These are phyloP conservation scores for Sylvietta virens DNA, from an alignment of 2,113 vertebrate genomes.

Conservation along the genomic window DNA sequence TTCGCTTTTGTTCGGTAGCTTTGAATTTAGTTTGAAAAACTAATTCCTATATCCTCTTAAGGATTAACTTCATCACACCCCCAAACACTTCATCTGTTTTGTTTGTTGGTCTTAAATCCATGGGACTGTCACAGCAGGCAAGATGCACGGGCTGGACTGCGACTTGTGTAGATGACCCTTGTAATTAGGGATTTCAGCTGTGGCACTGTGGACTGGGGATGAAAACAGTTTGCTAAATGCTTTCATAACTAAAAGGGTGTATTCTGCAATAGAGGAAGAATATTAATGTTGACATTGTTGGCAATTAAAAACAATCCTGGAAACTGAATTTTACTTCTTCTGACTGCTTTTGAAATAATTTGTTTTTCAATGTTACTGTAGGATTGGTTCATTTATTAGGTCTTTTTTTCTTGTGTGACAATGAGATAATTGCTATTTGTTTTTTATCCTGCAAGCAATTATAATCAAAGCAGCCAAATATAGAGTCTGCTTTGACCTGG, in stretches of 20 bases:
- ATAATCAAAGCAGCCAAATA: slow-evolving; percentile 33
- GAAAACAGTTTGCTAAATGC: slow-evolving; percentile 10
- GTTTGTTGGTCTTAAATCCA: not conserved
- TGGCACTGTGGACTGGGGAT: not conserved
- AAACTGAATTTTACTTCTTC: slow-evolving; percentile 1
- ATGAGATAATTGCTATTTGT: slow-evolving; percentile 60
- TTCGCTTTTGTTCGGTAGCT: not conserved
- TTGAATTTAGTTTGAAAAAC: slow-evolving; percentile 30
- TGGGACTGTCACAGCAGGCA: not conserved
- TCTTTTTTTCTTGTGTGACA: slow-evolving; percentile 20
- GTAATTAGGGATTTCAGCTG: slow-evolving; percentile 16
- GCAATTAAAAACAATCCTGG: slow-evolving; percentile 35
- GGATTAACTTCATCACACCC: slow-evolving; percentile 19
- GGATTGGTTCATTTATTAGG: slow-evolving; percentile 24
- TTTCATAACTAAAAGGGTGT: not conserved
- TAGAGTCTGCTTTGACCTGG: slow-evolving; percentile 18
- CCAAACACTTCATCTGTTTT: not conserved
- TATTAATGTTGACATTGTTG: slow-evolving; percentile 14
- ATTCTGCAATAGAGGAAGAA: not conserved
- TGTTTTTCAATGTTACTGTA: not conserved
- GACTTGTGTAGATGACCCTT: not conserved
- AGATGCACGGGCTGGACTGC: not conserved
- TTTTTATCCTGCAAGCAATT: slow-evolving; percentile 46
- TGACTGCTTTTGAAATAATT: slow-evolving; percentile 25
- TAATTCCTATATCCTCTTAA: slow-evolving; percentile 20